phyloP scores from a whole-genome alignment of 2,113 vertebrate genomes.

The Nycticryphes semicollaris region DNA sequence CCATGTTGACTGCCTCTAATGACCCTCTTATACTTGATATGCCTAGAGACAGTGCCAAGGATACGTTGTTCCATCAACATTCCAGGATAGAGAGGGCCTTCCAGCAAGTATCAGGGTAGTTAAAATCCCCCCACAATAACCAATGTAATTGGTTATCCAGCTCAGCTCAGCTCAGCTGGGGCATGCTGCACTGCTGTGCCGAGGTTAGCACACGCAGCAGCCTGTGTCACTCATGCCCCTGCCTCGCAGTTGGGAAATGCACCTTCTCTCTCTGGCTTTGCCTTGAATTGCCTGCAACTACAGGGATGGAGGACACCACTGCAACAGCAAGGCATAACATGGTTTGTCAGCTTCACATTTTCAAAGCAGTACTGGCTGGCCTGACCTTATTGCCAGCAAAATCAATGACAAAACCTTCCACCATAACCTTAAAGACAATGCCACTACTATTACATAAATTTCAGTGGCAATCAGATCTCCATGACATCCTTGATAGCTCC shows the following conservation, averaged over 20 bases:
- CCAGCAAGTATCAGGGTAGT: no score
- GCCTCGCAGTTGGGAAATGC: neutral
- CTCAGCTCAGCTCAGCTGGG: neutral
- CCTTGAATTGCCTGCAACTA: rapidly evolving
- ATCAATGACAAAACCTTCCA: neutral
- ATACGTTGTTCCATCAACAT: no score
- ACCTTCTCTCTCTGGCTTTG: neutral
- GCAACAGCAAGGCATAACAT: neutral
- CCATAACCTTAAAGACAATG: neutral
- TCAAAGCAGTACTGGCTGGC: neutral
- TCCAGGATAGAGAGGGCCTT: no score
- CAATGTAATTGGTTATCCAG: no score
- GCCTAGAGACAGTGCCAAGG: no score
- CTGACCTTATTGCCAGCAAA: neutral
- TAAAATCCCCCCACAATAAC: no score
- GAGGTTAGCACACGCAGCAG: neutral
- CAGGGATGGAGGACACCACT: rapidly evolving
- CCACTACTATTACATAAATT: neutral
- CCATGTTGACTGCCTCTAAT: no score
- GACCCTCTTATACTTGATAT: no score
- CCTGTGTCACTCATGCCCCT: neutral
- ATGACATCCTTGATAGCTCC: neutral
- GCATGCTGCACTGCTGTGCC: neutral
- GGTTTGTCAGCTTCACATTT: neutral
- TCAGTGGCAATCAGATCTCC: neutral